Evolutionary conservation across 2,888 invertebrate genomes (phyloP).

Genomic region (Sicus ferrugineus): DNA sequence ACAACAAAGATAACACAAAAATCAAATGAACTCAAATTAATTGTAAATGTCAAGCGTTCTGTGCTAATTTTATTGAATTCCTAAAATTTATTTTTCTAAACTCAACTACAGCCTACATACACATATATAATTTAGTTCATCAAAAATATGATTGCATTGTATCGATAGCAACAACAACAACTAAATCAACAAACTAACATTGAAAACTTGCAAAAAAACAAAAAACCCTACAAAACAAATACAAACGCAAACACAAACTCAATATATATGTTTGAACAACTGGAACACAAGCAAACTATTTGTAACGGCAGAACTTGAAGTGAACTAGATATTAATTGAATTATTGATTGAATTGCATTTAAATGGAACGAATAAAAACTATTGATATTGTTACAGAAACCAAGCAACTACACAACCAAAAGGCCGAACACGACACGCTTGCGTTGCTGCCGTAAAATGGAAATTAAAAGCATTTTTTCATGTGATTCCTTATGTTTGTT

Average conservation of each 20-base stretch:
- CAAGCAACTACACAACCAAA: slow-evolving; percentile 26
- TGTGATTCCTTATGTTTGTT: slow-evolving; percentile 4
- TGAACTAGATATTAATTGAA: slow-evolving; percentile 17
- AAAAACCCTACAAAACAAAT: neutral
- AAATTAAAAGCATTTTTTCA: slow-evolving; percentile 8
- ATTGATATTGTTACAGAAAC: slow-evolving; percentile 27
- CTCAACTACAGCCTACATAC: neutral
- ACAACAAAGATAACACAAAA: slow-evolving; percentile 51
- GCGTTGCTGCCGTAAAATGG: neutral
- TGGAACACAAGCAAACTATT: slow-evolving; percentile 15
- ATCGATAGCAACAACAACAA: neutral
- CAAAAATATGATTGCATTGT: slow-evolving; percentile 15
- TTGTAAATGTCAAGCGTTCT: slow-evolving; percentile 61
- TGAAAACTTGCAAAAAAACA: neutral
- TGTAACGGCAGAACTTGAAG: slow-evolving; percentile 22
- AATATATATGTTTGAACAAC: slow-evolving; percentile 12
- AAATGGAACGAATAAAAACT: slow-evolving; percentile 21
- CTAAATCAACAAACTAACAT: neutral
- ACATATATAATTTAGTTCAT: slow-evolving; percentile 13
- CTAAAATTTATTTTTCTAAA: slow-evolving; percentile 36
- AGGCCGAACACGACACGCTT: neutral
- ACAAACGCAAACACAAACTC: neutral
- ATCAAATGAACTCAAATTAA: slow-evolving; percentile 63
- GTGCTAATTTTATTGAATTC: slow-evolving; percentile 60
- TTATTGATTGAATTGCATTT: slow-evolving; percentile 16